phyloP scores from a whole-genome alignment of 1,140 invertebrate species.

The Heliconius hermathena region DNA sequence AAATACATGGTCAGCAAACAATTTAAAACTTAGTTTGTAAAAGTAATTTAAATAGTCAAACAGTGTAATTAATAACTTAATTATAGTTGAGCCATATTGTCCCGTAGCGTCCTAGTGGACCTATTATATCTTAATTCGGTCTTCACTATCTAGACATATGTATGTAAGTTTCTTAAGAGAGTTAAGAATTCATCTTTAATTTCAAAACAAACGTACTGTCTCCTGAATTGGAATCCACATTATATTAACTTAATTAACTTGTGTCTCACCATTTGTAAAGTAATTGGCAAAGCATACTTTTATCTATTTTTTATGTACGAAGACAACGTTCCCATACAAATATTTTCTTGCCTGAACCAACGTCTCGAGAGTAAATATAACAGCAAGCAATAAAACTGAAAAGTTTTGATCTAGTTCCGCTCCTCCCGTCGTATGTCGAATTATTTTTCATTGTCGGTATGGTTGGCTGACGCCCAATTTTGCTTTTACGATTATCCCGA shows the following conservation, averaged over 20 bases:
- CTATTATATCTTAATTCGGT: too few relatives aligned
- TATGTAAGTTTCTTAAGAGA: too few relatives aligned
- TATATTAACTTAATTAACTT: background rate
- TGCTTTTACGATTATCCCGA: constrained; percentile 74
- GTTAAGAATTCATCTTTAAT: background rate
- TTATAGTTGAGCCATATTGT: too few relatives aligned
- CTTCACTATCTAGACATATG: too few relatives aligned
- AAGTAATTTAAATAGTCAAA: too few relatives aligned
- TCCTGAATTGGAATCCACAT: background rate
- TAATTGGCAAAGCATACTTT: background rate
- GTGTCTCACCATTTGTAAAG: background rate
- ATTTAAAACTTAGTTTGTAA: too few relatives aligned
- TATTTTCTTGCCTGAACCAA: constrained; percentile 24
- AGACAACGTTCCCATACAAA: constrained; percentile 18
- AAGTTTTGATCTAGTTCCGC: constrained; percentile 64
- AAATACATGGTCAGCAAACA: too few relatives aligned
- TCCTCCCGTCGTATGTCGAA: constrained; percentile 61
- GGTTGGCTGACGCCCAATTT: constrained; percentile 65
- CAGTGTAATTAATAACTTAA: too few relatives aligned
- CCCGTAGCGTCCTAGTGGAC: too few relatives aligned
- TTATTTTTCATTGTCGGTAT: constrained; percentile 75
- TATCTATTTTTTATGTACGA: background rate
- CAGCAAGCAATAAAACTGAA: constrained; percentile 47
- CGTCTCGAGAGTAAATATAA: constrained; percentile 39
- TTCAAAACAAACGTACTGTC: background rate